phyloP scores from a whole-genome alignment of 2,113 vertebrate genomes.

The Myodes glareolus region DNA sequence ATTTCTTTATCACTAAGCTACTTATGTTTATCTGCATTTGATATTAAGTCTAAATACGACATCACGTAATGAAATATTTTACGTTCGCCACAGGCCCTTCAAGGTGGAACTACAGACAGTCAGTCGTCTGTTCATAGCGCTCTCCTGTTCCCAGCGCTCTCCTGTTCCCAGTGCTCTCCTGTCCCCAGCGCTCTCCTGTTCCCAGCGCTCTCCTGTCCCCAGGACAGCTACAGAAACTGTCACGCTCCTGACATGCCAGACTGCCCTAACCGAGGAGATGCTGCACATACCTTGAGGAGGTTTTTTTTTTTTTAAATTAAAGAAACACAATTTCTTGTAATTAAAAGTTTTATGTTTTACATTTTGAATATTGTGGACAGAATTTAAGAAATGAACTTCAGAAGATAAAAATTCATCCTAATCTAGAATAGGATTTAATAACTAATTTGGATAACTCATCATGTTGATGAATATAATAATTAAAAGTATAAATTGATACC shows the following conservation, averaged over 20 bases:
- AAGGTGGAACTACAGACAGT: constrained; percentile 80
- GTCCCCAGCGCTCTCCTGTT: constrained; percentile 26
- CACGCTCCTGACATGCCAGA: constrained; percentile 34
- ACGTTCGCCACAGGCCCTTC: constrained; percentile 84
- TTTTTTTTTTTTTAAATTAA: constrained; percentile 58
- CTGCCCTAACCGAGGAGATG: constrained; percentile 60
- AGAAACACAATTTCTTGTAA: constrained; percentile 55
- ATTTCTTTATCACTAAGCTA: constrained; percentile 12
- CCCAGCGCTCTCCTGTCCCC: constrained; percentile 38
- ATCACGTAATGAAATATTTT: constrained; percentile 67
- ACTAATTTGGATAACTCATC: constrained; percentile 78
- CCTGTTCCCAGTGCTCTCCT: no score
- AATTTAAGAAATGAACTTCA: constrained; percentile 71
- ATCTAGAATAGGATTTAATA: constrained; percentile 64
- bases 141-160: not conserved
- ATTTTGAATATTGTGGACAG: constrained; percentile 54
- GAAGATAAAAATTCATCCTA: constrained; percentile 71
- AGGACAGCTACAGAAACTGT: constrained; percentile 45
- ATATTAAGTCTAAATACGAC: constrained; percentile 62
- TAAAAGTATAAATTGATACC: constrained; percentile 67
- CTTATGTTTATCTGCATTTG: constrained; percentile 25
- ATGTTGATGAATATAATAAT: constrained; percentile 83
- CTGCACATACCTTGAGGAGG: constrained; percentile 48
- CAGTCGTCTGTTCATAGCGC: constrained; percentile 81
- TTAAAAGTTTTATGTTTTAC: constrained; percentile 50